Evolutionary conservation across 2,113 vertebrate genomes (phyloP).

Genomic region (Oriolus oriolus): DNA sequence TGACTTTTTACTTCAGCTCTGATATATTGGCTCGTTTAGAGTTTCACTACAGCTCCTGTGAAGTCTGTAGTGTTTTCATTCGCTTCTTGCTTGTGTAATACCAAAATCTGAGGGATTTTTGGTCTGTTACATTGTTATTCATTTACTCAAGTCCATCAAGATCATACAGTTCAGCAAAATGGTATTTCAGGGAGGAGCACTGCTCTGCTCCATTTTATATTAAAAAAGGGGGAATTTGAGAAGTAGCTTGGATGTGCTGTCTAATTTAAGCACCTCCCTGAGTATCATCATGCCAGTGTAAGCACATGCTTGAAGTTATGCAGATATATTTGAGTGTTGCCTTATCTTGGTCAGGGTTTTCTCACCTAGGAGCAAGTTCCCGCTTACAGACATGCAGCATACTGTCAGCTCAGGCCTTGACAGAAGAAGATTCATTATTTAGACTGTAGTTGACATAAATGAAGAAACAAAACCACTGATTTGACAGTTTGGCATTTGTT

Average conservation of each 20-base stretch:
- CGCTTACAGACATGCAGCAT: background rate
- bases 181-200: background rate
- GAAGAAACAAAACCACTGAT: background rate
- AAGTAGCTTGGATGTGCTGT: background rate
- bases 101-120: background rate
- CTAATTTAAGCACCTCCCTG: background rate
- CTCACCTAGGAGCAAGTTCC: background rate
- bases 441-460: background rate
- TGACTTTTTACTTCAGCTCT: background rate
- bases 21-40: background rate
- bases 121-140: background rate
- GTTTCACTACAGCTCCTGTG: background rate
- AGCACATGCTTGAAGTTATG: background rate
- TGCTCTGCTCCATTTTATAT: background rate
- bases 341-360: background rate
- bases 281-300: background rate
- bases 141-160: background rate
- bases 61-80: background rate
- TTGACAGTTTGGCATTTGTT: background rate
- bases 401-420: background rate
- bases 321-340: background rate
- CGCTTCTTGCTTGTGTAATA: background rate
- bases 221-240: background rate
- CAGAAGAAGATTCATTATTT: background rate
- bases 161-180: background rate